A percentile compares a stretch with the other conserved stretches of the same genome.
These are phyloP conservation scores for Caenorhabditis imperialis DNA, from an alignment of 2,888 invertebrate genomes.

Conservation along the genomic window DNA sequence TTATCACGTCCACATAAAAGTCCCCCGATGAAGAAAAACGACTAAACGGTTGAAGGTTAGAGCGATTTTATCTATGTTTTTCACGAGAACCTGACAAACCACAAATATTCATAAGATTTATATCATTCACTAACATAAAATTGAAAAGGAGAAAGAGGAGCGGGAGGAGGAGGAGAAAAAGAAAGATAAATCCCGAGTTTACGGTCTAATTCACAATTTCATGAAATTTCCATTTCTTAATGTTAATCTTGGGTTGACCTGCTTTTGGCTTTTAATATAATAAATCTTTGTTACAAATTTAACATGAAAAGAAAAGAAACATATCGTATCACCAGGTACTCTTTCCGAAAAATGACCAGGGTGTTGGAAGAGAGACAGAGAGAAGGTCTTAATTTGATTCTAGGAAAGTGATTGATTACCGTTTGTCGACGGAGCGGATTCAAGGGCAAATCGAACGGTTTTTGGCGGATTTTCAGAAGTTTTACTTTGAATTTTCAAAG, in stretches of 20 bases:
- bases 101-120: conserved; percentile 19
- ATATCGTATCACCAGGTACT: too few relatives aligned
- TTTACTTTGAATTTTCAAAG: too few relatives aligned
- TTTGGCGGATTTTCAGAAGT: too few relatives aligned
- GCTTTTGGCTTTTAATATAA: conserved; percentile 16
- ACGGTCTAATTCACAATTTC: conserved; percentile 54
- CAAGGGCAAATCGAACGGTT: conserved; percentile 48
- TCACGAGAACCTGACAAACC: too few relatives aligned
- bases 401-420: conserved; percentile 57
- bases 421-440: conserved; percentile 35
- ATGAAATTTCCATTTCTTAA: conserved; percentile 19
- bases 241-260: conserved; percentile 51
- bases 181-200: conserved; percentile 27
- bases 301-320: neutral
- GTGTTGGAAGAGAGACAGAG: too few relatives aligned
- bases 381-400: conserved; percentile 55
- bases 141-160: neutral
- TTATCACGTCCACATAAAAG: too few relatives aligned
- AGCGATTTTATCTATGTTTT: too few relatives aligned
- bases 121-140: conserved; percentile 47
- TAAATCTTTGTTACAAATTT: conserved; percentile 13
- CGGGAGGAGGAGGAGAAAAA: neutral
- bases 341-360: too few relatives aligned
- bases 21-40: too few relatives aligned
- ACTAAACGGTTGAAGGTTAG: too few relatives aligned